phyloP scores from a whole-genome alignment of 2,888 invertebrate species.

The Trissonchulus latispiculum region DNA sequence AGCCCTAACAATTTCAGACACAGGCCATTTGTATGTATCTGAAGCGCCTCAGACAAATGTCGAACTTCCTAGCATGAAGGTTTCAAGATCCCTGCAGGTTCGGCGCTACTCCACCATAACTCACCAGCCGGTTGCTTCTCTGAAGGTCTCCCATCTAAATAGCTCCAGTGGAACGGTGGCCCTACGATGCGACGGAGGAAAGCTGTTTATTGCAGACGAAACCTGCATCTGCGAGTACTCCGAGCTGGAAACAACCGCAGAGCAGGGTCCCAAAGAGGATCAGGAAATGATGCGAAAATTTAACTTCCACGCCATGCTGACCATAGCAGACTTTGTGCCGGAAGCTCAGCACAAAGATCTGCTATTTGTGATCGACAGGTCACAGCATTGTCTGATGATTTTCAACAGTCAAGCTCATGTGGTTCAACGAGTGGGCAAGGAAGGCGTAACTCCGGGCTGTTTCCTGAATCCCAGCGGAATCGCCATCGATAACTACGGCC shows the following conservation, averaged over 20 bases:
- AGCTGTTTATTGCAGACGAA: constrained; percentile 9
- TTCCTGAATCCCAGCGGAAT: constrained; percentile 17
- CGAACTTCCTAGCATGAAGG: constrained; percentile 12
- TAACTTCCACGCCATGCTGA: constrained; percentile 17
- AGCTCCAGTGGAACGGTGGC: neutral
- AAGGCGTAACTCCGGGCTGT: constrained; percentile 20
- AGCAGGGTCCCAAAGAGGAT: too few relatives aligned
- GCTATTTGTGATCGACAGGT: neutral
- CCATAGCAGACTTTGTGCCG: constrained; percentile 8
- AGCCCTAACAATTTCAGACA: neutral
- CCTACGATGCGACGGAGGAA: neutral
- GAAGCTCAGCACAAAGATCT: constrained; percentile 6
- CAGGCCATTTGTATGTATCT: neutral
- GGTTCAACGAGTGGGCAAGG: constrained; percentile 8
- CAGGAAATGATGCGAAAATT: constrained; percentile 17
- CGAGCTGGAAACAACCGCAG: neutral
- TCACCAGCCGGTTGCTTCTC: too few relatives aligned
- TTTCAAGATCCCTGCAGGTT: neutral
- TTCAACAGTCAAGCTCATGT: constrained; percentile 11
- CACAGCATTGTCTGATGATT: neutral
- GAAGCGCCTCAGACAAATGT: constrained; percentile 12
- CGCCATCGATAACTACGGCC: constrained; percentile 15
- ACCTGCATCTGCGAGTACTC: constrained; percentile 14
- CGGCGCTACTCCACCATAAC: neutral
- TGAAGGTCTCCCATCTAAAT: neutral